Conservation (phyloP, 1,140 invertebrate genomes). For the Rhyacophila brunnea region DNA sequence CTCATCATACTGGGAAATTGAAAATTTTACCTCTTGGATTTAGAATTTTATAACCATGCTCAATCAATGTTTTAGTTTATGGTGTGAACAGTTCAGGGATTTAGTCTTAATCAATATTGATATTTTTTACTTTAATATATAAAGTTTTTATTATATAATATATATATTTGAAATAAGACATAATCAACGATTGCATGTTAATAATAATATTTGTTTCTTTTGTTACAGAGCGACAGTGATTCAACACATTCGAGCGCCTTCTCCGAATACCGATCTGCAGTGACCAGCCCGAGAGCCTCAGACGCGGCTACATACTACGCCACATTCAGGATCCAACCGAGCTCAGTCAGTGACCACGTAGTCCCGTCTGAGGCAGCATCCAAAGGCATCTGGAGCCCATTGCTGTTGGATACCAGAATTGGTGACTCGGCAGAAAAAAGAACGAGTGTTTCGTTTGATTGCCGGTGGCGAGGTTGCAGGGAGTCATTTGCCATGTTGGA, state of each 20-base stretch:
- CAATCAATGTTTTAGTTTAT: no score
- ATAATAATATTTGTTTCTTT: neutral
- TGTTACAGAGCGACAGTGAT: slow-evolving; percentile 28
- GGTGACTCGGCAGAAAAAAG: neutral
- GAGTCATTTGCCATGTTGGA: slow-evolving; percentile 63
- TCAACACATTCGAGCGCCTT: neutral
- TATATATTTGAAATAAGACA: neutral
- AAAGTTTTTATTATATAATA: neutral
- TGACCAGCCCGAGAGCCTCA: neutral
- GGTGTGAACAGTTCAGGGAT: no score
- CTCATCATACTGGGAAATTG: no score
- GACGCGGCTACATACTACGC: neutral
- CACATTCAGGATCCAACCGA: neutral
- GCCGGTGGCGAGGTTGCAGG: slow-evolving; percentile 42
- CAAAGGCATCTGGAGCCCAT: neutral
- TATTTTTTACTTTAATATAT: neutral
- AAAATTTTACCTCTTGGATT: no score
- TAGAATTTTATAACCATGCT: no score
- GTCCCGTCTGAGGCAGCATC: neutral
- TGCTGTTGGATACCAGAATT: no score
- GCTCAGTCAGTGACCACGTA: neutral
- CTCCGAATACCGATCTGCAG: neutral
- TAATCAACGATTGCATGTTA: no score
- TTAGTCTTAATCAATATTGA: no score
- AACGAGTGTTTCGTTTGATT: slow-evolving; percentile 31